phyloP scores from a whole-genome alignment of 2,888 invertebrate genomes.

The Metopia argyrocephala region DNA sequence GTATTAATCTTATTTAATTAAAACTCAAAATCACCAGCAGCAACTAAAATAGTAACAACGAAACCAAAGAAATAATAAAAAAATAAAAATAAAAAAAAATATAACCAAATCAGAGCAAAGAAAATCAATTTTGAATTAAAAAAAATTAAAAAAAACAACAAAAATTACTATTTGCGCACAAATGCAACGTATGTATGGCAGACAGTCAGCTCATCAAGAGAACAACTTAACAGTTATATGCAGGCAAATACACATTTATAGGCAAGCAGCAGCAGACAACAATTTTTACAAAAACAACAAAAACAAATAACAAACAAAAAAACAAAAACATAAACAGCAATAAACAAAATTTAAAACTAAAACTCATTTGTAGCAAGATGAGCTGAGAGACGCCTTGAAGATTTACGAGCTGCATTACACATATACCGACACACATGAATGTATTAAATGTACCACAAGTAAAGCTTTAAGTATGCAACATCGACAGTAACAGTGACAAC shows the following conservation, averaged over 20 bases:
- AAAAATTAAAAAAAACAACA: constrained; percentile 37
- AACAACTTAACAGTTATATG: constrained; percentile 58
- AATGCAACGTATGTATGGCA: constrained; percentile 21
- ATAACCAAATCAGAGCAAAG: constrained; percentile 45
- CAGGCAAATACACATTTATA: constrained; percentile 67
- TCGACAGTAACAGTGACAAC: neutral
- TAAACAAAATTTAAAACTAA: constrained; percentile 57
- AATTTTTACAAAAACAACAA: constrained; percentile 58
- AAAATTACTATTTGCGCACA: constrained; percentile 26
- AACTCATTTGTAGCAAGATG: constrained; percentile 63
- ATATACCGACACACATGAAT: constrained; percentile 35
- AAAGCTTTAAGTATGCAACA: constrained; percentile 47
- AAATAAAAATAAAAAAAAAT: neutral
- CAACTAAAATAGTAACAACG: constrained; percentile 6
- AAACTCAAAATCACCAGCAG: constrained; percentile 43
- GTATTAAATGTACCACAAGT: no score
- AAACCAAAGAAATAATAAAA: neutral
- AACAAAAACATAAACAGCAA: constrained; percentile 60
- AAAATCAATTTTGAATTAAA: constrained; percentile 56
- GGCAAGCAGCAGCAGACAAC: constrained; percentile 65
- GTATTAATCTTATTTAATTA: constrained; percentile 63
- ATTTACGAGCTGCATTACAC: constrained; percentile 59
- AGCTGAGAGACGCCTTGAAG: constrained; percentile 62
- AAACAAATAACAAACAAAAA: constrained; percentile 67
- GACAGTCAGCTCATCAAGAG: constrained; percentile 29